A percentile compares a stretch with the other conserved stretches of the same genome.
These are phyloP conservation scores for Sylvia atricapilla DNA, from an alignment of 2,113 vertebrate species.

Conservation along the genomic window DNA sequence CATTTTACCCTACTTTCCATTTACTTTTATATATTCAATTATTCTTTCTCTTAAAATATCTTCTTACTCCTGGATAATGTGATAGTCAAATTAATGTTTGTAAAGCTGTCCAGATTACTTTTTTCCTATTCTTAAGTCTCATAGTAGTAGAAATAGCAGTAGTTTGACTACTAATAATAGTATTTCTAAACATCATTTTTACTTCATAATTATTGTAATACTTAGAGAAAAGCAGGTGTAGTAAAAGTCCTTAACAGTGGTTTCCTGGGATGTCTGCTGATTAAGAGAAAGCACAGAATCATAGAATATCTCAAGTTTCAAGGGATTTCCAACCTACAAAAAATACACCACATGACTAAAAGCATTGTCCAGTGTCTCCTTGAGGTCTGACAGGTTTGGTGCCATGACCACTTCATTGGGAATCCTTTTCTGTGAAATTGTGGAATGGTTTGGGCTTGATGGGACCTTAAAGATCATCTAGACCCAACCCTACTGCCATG, in stretches of 20 bases:
- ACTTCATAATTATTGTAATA: background rate
- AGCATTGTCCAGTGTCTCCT: accelerated
- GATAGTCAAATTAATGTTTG: background rate
- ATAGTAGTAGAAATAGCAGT: background rate
- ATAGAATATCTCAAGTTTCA: background rate
- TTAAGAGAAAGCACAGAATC: background rate
- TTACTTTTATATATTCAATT: constrained; percentile 9
- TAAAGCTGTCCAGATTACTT: background rate
- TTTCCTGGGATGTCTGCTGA: background rate
- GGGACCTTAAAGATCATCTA: background rate
- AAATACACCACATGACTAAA: background rate
- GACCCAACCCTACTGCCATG: too few species aligned
- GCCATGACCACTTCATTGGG: background rate
- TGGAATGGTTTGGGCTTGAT: background rate
- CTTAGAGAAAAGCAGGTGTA: background rate
- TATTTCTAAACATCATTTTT: background rate
- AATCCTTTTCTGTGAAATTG: background rate
- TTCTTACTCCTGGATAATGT: background rate
- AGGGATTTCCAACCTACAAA: background rate
- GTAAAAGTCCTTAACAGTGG: background rate
- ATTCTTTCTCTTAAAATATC: background rate
- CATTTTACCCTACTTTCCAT: background rate
- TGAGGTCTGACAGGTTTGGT: background rate
- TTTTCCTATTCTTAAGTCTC: background rate
- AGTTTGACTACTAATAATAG: background rate